These are phyloP conservation scores for Danio rerio DNA, from an alignment of 2,113 vertebrate species.

Conservation along the genomic window GRCz12tu NC_133197.1:38903001-38903500, in stretches of 20 bases:
- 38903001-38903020: no score
- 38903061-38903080: no score
- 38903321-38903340: no score
- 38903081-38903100: no score
- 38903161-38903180: no score
- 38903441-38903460: conserved; percentile 4
- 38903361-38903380: conserved; percentile 46
- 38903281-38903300: not conserved
- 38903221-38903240: not conserved
- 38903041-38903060: no score
- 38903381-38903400: conserved; percentile 42
- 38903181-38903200: no score
- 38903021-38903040: no score
- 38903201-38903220: not conserved
- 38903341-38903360: not conserved
- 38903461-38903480: no score
- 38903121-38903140: not conserved
- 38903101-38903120: no score
- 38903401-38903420: not conserved
- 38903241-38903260: not conserved
- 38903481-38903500: conserved; percentile 1
- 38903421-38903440: conserved; percentile 5
- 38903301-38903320: not conserved
- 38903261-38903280: not conserved
- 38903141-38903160: no score